Conservation (phyloP, 2,888 invertebrate genomes). For the Ormyrus labotus region DNA sequence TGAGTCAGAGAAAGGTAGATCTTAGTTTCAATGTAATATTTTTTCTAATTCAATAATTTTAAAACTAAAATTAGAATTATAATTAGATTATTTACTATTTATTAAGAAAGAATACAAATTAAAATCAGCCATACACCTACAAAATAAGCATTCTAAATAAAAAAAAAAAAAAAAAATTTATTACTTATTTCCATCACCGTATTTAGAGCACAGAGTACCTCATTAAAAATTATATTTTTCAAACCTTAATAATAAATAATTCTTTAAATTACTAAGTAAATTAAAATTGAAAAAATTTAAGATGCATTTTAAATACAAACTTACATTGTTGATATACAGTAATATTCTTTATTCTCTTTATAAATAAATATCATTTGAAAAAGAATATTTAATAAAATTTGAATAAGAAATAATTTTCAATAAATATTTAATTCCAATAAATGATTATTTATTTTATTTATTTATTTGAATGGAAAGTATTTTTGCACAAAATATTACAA, state of each 20-base stretch:
- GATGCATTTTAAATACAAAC: not conserved
- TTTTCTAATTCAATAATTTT: slow-evolving; percentile 1
- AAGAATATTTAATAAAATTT: not conserved
- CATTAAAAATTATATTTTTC: not conserved
- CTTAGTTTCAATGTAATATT: not conserved
- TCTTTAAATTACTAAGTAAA: not conserved
- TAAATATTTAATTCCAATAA: not conserved
- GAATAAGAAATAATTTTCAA: not conserved
- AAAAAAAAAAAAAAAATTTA: not conserved
- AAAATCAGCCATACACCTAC: slow-evolving; percentile 1
- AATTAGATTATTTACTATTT: not conserved
- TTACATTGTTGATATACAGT: not conserved
- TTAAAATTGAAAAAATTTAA: not conserved
- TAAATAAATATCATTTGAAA: not conserved
- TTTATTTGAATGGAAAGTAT: not conserved
- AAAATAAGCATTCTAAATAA: slow-evolving; percentile 16
- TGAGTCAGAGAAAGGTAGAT: slow-evolving; percentile 28
- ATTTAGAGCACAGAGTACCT: slow-evolving; percentile 15
- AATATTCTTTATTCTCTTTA: not conserved
- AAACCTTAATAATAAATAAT: not conserved
- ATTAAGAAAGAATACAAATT: not conserved
- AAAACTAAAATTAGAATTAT: slow-evolving; percentile 26
- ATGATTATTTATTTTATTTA: not conserved
- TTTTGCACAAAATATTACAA: not conserved
- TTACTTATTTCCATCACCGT: slow-evolving; percentile 38